A percentile compares a stretch with the other conserved stretches of the same genome.
phyloP scores from a whole-genome alignment of 2,113 vertebrate genomes.

The Cynoglossus semilaevis region DNA sequence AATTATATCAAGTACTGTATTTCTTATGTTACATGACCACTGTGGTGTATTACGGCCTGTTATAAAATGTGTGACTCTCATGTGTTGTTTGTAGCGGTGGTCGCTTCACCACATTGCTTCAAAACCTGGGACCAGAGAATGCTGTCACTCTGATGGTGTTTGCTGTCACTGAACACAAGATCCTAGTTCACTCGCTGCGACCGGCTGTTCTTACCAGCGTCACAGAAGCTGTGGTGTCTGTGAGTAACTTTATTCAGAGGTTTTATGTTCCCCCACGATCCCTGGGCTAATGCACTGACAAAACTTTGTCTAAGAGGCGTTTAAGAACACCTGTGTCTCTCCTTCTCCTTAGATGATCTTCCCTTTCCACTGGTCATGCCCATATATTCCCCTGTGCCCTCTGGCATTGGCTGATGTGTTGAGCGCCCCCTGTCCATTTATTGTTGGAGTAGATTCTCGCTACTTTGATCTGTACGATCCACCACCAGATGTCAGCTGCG shows the following conservation, averaged over 20 bases:
- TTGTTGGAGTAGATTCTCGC: constrained; percentile 96
- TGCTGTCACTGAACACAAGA: constrained; percentile 96
- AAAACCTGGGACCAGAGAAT: constrained; percentile 95
- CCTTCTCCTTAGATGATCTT: constrained; percentile 91
- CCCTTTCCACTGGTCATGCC: constrained; percentile 98
- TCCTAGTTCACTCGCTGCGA: constrained; percentile 93
- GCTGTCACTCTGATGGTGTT: constrained; percentile 90
- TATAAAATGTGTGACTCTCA: no score
- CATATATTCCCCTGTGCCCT: constrained; percentile 95
- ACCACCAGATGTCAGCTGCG: constrained; percentile 94
- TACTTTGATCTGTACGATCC: constrained; percentile 98
- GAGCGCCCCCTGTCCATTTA: constrained; percentile 96
- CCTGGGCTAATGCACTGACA: no score
- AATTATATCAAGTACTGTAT: no score
- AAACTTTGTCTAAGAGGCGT: neutral
- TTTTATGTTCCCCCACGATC: neutral
- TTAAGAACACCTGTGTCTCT: neutral
- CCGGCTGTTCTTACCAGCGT: constrained; percentile 96
- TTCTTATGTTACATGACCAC: no score
- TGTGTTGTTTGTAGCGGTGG: constrained; percentile 79
- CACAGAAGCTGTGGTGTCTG: constrained; percentile 95
- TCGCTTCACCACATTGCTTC: constrained; percentile 91
- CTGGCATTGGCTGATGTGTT: constrained; percentile 93
- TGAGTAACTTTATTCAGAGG: constrained; percentile 69
- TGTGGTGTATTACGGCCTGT: no score